Conservation (phyloP, 2,888 invertebrate species). For the Empis livida region DNA sequence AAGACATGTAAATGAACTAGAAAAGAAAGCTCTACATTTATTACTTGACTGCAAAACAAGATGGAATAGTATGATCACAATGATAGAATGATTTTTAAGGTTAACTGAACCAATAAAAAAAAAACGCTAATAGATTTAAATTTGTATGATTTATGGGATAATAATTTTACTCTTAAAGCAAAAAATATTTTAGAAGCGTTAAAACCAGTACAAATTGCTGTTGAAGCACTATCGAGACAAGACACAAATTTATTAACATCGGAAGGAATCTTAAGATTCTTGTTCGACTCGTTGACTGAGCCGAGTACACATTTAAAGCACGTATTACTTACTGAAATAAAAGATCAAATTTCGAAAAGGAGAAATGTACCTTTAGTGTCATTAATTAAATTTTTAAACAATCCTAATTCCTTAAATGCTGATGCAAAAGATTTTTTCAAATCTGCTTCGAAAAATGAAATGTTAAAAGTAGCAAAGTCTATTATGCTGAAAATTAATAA, state of each 20-base stretch:
- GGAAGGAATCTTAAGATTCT: slow-evolving; percentile 2
- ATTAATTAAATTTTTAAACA: not conserved
- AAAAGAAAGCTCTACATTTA: slow-evolving; percentile 1
- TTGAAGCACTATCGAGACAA: not conserved
- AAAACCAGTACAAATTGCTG: slow-evolving; percentile 1
- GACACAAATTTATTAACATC: slow-evolving; percentile 1
- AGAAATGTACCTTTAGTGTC: not conserved
- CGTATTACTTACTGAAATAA: not conserved
- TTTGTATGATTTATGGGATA: slow-evolving; percentile 1
- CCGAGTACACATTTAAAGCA: not conserved
- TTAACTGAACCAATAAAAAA: slow-evolving; percentile 1
- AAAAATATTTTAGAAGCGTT: not conserved
- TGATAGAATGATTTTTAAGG: slow-evolving; percentile 2
- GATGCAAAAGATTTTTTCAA: not conserved
- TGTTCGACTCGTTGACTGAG: not conserved
- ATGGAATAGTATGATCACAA: slow-evolving; percentile 1
- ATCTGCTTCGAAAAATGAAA: not conserved
- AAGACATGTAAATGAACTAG: not conserved
- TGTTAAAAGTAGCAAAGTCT: not conserved
- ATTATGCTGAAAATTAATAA: not conserved
- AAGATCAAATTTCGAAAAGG: not conserved
- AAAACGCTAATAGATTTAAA: slow-evolving; percentile 1
- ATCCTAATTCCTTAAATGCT: not conserved
- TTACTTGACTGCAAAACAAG: not conserved
- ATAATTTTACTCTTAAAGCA: not conserved